Evolutionary conservation across 1,140 invertebrate genomes (phyloP).

Genomic region (Scylla paramamosain): DNA sequence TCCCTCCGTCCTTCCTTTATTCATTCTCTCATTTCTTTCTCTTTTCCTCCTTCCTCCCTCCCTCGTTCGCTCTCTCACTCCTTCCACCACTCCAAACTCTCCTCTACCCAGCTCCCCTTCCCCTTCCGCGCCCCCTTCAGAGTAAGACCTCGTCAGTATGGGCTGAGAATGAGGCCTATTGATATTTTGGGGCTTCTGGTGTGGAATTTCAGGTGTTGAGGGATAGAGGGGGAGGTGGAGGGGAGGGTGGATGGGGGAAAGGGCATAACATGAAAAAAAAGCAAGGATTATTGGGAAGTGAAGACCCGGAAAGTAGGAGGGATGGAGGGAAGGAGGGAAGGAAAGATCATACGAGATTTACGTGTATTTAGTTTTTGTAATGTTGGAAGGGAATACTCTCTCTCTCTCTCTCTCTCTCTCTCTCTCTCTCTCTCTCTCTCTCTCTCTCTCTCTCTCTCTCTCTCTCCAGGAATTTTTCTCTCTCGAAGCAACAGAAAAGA

Average conservation of each 20-base stretch:
- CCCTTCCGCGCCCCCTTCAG: neutral
- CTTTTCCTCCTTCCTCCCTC: neutral
- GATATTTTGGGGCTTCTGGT: neutral
- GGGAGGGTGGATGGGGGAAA: neutral
- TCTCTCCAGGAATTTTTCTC: neutral
- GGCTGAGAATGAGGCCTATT: neutral
- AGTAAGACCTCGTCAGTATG: neutral
- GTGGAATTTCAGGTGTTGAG: neutral
- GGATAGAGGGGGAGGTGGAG: neutral
- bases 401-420: slow-evolving; percentile 2
- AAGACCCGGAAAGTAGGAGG: neutral
- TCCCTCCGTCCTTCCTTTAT: neutral
- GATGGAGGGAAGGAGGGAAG: neutral
- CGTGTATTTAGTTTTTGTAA: neutral
- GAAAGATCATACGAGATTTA: neutral
- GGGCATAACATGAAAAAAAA: neutral
- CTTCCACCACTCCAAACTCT: neutral
- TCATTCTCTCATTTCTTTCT: neutral
- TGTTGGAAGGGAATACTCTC: neutral
- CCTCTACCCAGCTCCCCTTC: neutral
- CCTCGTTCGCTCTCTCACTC: neutral
- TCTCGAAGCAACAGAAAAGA: neutral
- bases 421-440: slow-evolving; percentile 21
- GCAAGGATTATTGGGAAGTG: neutral
- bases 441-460: neutral